Evolutionary conservation across 2,113 vertebrate species (phyloP).

Genomic region (Sakesphorus luctuosus): DNA sequence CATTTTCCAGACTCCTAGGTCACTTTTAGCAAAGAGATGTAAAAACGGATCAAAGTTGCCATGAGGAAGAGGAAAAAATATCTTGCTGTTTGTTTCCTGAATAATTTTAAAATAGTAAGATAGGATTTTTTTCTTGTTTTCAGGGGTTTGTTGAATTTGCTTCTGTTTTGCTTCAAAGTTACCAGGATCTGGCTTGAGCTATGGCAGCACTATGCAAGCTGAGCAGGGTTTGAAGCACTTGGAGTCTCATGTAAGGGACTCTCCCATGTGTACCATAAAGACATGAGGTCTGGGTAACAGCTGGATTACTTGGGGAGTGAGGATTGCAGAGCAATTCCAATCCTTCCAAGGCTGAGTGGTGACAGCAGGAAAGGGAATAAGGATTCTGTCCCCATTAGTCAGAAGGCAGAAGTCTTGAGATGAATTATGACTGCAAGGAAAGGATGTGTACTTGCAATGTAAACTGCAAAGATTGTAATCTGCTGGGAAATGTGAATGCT

Average conservation of each 20-base stretch:
- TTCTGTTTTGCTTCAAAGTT: background rate
- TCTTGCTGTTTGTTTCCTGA: background rate
- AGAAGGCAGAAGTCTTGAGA: slow-evolving; percentile 2
- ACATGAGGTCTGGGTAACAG: background rate
- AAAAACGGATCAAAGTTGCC: background rate
- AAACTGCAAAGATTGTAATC: background rate
- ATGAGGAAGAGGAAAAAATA: background rate
- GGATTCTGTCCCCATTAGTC: background rate
- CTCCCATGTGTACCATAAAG: background rate
- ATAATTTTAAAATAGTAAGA: background rate
- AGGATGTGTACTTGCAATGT: slow-evolving; percentile 3
- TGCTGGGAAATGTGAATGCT: background rate
- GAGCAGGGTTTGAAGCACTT: background rate
- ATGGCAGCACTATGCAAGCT: background rate
- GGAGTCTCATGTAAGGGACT: background rate
- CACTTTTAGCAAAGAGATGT: background rate
- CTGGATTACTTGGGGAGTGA: background rate
- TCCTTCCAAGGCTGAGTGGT: background rate
- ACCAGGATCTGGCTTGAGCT: background rate
- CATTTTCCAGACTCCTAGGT: background rate
- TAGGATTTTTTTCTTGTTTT: fast-evolving
- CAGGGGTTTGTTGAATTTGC: background rate
- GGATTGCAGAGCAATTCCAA: background rate
- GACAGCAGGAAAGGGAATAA: slow-evolving; percentile 27
- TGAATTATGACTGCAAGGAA: slow-evolving; percentile 20